Percentiles rank a stretch among this genome's conserved stretches.
phyloP scores from a whole-genome alignment of 2,888 invertebrate genomes.

The Sisyra terminalis region DNA sequence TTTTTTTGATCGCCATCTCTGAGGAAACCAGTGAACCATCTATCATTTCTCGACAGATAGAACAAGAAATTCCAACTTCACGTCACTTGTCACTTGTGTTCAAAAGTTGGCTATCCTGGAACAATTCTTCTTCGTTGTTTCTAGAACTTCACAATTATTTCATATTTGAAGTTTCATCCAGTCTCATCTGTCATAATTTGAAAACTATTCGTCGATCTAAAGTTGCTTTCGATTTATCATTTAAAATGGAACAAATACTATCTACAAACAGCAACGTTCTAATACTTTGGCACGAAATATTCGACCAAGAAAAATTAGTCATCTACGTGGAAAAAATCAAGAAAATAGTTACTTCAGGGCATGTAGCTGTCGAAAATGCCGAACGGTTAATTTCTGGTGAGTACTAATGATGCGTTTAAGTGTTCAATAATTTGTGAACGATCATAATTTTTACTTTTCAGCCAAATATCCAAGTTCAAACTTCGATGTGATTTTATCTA shows the following conservation, averaged over 20 bases:
- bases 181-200: not conserved
- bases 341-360: slow-evolving; percentile 25
- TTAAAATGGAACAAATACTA: slow-evolving; percentile 23
- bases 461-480: slow-evolving; percentile 38
- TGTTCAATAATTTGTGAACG: not conserved
- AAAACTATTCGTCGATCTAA: not conserved
- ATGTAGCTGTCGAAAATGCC: slow-evolving; percentile 40
- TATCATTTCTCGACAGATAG: too few relatives aligned
- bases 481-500: slow-evolving; percentile 42
- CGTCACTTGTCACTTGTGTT: too few relatives aligned
- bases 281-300: slow-evolving; percentile 37
- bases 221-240: not conserved
- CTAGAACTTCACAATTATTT: too few relatives aligned
- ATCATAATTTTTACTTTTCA: slow-evolving; percentile 16
- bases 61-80: too few relatives aligned
- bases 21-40: too few relatives aligned
- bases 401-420: slow-evolving; percentile 14
- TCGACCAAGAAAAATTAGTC: slow-evolving; percentile 28
- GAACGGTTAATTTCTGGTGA: slow-evolving; percentile 41
- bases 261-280: slow-evolving; percentile 31
- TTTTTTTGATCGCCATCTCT: too few relatives aligned
- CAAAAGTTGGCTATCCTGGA: too few relatives aligned
- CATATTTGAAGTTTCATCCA: not conserved
- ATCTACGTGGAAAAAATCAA: slow-evolving; percentile 34
- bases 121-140: too few relatives aligned